Base-by-base conservation (phyloP, 2,888 invertebrate genomes). In the Drosophila antonietae region DNA sequence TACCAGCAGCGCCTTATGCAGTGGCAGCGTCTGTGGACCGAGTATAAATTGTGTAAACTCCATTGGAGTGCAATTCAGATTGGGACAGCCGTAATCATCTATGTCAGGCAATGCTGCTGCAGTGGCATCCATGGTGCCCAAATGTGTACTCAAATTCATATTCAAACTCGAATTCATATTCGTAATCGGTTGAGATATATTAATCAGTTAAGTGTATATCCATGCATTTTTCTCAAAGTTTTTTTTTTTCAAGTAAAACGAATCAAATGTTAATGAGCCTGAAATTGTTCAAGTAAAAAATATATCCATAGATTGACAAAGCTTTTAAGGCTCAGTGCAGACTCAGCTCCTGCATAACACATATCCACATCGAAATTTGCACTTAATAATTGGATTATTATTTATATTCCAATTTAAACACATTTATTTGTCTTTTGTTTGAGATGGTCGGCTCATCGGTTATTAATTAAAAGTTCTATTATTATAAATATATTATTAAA, bases 11-110 rank as follows among this genome's bases (percentile, higher is more conserved):
- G 94, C 94, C 81, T 94, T 94, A 73, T 91, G 89, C 35, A 95
- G 88, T 0, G 95, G 94, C 67, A 96, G 90, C 49, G 94, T 93
- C 55, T 95, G 94, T 0, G 95, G 95, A 0, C 96, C 96, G 91
- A 95, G 93, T 80, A 93, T 91, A 73, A 91, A 92, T 87, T 93
- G 92, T 44, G 95, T 91, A 93, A 94, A 95, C 74, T 95, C 94
- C n/a, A 94, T 94, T 70, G 94, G 93, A 8, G 94, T 93, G 81
- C 95, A 94, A 89, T 95, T 95, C 90, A 94, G 65, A 18, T 76
- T 61, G 6, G 59, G 58, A 28, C 85, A 88, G 8, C 68, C 79
- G 35, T 56, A 51, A 46, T 78, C 73, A 20, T 65, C 60, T 0
- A 59, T 15, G 28, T 68, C 67, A 4, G 51, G 35, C 20, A 43